These are phyloP conservation scores for Zosterops hypoxanthus DNA, from an alignment of 2,113 vertebrate genomes.

Conservation along the genomic window DNA sequence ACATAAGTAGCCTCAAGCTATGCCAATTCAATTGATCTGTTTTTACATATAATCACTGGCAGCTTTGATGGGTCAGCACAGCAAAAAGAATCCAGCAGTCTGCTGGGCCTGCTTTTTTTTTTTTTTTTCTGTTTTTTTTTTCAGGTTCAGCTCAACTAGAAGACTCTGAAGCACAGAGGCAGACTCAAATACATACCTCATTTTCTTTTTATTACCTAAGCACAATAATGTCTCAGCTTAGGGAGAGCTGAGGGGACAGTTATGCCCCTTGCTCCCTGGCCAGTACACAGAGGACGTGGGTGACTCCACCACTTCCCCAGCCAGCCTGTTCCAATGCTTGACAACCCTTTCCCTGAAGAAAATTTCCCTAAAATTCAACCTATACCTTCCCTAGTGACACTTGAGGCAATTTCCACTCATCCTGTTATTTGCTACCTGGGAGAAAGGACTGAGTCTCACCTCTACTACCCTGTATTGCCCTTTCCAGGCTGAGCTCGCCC, in stretches of 20 bases:
- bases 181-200: background rate
- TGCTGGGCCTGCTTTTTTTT: background rate
- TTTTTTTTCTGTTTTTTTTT: background rate
- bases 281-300: background rate
- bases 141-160: background rate
- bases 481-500: background rate
- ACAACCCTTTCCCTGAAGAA: background rate
- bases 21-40: background rate
- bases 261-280: background rate
- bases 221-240: background rate
- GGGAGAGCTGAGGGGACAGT: background rate
- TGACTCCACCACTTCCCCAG: background rate
- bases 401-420: fast-evolving
- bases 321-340: background rate
- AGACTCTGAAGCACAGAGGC: background rate
- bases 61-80: background rate
- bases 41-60: background rate
- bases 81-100: background rate
- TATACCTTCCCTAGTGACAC: background rate
- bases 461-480: fast-evolving
- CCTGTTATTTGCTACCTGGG: no score
- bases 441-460: background rate
- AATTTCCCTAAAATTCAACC: background rate
- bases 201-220: background rate
- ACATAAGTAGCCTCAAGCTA: background rate